phyloP scores from a whole-genome alignment of 2,888 invertebrate species.

The Eupeodes latifasciatus region DNA sequence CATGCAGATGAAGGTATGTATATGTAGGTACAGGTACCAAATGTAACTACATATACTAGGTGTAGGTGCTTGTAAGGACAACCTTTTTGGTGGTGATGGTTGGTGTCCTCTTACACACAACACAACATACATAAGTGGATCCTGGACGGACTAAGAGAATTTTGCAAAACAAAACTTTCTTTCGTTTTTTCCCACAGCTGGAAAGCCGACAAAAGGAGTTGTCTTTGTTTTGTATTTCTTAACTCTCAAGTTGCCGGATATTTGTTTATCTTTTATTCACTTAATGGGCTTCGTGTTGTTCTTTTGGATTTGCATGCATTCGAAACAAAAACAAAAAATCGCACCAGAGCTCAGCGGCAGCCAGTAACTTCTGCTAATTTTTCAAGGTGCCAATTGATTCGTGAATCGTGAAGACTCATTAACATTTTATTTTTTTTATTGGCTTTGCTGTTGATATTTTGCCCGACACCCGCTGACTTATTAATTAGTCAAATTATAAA shows the following conservation, averaged over 20 bases:
- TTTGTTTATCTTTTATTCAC: slow-evolving; percentile 62
- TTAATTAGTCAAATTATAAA: slow-evolving; percentile 55
- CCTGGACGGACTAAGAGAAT: slow-evolving; percentile 14
- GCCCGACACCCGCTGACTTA: slow-evolving; percentile 55
- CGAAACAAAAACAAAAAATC: background rate
- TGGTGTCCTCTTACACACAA: slow-evolving; percentile 43
- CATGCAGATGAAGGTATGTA: background rate
- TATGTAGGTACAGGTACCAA: slow-evolving; percentile 18
- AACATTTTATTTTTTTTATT: slow-evolving; percentile 29
- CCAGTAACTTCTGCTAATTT: slow-evolving; percentile 52
- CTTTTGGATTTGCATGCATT: slow-evolving; percentile 60
- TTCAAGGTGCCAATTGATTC: slow-evolving; percentile 63
- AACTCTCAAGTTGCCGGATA: slow-evolving; percentile 48
- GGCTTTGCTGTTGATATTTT: background rate
- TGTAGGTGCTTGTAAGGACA: slow-evolving; percentile 50
- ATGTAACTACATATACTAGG: background rate
- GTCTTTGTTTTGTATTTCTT: background rate
- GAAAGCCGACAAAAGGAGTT: slow-evolving; percentile 52
- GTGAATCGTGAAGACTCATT: slow-evolving; percentile 31
- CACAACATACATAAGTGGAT: slow-evolving; percentile 1
- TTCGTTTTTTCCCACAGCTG: slow-evolving; percentile 48
- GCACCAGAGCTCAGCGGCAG: background rate
- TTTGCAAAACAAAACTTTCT: slow-evolving; percentile 48
- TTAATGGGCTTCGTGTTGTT: slow-evolving; percentile 57
- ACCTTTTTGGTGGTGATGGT: background rate